These are phyloP conservation scores for Lethenteron reissneri DNA, from an alignment of 2,113 vertebrate species.

Conservation along the genomic window DNA sequence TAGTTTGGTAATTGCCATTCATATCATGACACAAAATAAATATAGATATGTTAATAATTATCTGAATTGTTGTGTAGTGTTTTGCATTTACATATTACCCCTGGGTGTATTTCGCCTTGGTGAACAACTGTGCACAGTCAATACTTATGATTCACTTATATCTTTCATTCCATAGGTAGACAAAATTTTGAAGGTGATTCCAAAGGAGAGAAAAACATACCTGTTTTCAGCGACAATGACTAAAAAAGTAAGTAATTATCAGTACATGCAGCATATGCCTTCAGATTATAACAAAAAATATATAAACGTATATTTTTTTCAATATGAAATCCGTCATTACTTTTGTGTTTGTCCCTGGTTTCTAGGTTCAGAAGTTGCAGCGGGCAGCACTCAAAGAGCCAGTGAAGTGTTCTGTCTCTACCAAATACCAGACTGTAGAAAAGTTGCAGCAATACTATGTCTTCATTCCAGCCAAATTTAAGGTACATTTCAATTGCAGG, in stretches of 20 bases:
- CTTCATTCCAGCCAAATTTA: constrained; percentile 89
- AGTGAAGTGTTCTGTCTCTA: constrained; percentile 78
- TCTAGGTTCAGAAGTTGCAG: constrained; percentile 82
- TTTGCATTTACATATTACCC: too few species aligned
- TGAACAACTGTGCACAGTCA: too few species aligned
- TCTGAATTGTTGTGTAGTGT: too few species aligned
- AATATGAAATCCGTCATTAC: background rate
- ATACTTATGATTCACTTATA: background rate
- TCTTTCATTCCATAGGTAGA: constrained; percentile 41
- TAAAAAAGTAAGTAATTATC: constrained; percentile 48
- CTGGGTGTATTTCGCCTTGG: too few species aligned
- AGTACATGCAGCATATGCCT: background rate
- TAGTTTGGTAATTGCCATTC: too few species aligned
- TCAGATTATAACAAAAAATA: background rate
- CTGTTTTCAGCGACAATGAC: constrained; percentile 97
- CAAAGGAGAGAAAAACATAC: constrained; percentile 68
- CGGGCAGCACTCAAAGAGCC: constrained; percentile 77
- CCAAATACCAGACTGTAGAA: constrained; percentile 84
- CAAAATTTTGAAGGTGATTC: constrained; percentile 89
- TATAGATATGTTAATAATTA: too few species aligned
- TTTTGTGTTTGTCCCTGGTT: background rate
- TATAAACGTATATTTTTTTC: background rate
- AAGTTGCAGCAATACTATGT: constrained; percentile 91
- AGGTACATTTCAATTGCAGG: constrained; percentile 26
- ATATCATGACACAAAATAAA: too few species aligned